These are phyloP conservation scores for Aricia artaxerxes DNA, from an alignment of 2,888 invertebrate genomes.

Conservation along the genomic window DNA sequence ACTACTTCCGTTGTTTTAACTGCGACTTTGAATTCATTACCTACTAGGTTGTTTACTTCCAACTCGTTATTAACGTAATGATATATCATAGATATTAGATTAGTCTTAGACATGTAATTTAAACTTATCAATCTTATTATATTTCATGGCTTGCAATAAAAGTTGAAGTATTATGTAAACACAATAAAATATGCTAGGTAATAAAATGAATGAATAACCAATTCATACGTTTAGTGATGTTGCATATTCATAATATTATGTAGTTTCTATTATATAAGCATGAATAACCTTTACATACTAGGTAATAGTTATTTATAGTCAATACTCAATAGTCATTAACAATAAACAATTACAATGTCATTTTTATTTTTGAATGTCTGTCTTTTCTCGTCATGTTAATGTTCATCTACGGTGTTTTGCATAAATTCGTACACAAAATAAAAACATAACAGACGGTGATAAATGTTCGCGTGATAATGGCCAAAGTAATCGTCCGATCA, in stretches of 20 bases:
- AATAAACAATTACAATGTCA: background rate
- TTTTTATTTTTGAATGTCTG: background rate
- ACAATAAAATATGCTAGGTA: background rate
- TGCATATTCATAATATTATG: background rate
- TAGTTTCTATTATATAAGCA: background rate
- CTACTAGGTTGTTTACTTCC: background rate
- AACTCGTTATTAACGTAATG: slow-evolving; percentile 6
- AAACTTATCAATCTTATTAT: background rate
- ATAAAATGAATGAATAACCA: background rate
- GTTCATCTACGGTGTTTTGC: background rate
- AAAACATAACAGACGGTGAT: background rate
- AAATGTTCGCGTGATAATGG: background rate
- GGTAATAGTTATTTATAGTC: background rate
- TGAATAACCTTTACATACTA: background rate
- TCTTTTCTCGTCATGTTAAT: background rate
- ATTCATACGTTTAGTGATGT: background rate
- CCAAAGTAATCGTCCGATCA: background rate
- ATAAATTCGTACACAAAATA: background rate
- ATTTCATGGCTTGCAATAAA: background rate
- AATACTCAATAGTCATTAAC: background rate
- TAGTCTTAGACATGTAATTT: background rate
- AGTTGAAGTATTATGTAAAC: background rate
- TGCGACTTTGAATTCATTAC: background rate
- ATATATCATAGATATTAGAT: background rate
- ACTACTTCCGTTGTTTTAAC: slow-evolving; percentile 6